Conservation (phyloP, 2,797 vertebrate genomes). For the Hemibagrus guttatus region DNA sequence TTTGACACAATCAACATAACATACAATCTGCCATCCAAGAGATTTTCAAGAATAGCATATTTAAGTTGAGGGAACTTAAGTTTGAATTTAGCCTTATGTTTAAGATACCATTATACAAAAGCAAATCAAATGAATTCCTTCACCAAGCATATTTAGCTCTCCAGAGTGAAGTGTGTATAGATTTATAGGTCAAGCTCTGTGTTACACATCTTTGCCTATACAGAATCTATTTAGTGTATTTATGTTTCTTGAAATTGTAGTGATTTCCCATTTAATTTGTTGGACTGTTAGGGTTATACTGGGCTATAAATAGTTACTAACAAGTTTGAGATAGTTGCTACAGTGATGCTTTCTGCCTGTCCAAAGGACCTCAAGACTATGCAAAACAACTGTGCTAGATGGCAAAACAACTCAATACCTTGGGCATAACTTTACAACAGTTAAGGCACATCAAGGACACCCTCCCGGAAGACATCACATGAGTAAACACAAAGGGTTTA, state of each 20-base stretch:
- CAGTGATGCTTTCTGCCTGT: not conserved
- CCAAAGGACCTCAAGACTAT: not conserved
- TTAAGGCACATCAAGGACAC: conserved; percentile 33
- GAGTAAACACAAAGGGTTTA: not conserved
- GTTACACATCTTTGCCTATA: not conserved
- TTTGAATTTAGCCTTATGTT: not conserved
- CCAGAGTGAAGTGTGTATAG: not conserved
- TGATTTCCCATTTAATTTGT: not conserved
- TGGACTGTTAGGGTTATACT: not conserved
- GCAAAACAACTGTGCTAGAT: not conserved
- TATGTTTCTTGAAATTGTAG: not conserved
- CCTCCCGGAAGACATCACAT: not conserved
- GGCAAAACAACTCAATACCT: not conserved
- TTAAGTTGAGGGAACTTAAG: not conserved
- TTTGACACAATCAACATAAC: not conserved
- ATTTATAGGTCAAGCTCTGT: not conserved
- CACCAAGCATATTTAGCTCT: not conserved
- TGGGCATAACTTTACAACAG: too few species aligned
- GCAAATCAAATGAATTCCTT: not conserved
- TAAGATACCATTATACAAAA: not conserved
- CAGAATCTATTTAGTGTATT: not conserved
- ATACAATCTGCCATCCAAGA: not conserved
- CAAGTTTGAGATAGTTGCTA: not conserved
- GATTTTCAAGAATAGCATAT: not conserved
- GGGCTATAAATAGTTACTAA: not conserved